Evolutionary conservation across 2,113 vertebrate species (phyloP).

Genomic region (Python bivittatus): DNA sequence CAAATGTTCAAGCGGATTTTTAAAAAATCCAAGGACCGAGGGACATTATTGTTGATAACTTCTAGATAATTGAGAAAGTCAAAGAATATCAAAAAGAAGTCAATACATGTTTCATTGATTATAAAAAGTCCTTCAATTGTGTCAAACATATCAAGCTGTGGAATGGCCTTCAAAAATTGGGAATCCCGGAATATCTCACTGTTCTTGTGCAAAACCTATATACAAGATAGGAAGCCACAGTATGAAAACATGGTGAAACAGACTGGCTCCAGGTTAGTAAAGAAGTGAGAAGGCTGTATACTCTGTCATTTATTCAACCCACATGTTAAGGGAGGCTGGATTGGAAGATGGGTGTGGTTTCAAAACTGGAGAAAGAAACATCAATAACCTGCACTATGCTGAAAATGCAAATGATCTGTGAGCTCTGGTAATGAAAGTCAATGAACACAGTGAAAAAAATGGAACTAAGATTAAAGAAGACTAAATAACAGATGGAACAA

Average conservation of each 20-base stretch:
- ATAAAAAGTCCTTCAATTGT: neutral
- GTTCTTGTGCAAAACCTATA: neutral
- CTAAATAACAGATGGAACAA: neutral
- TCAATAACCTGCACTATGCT: neutral
- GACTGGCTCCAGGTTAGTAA: neutral
- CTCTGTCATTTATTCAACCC: neutral
- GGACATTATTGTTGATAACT: neutral
- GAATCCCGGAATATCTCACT: neutral
- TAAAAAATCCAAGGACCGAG: neutral
- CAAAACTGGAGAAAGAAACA: neutral
- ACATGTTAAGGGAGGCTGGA: neutral
- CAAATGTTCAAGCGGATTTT: neutral
- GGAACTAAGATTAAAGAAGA: neutral
- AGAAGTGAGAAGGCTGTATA: neutral
- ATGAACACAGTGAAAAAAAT: neutral
- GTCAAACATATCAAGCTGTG: neutral
- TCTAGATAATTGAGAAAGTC: neutral
- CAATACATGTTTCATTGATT: neutral
- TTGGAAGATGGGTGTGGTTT: neutral
- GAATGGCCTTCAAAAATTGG: neutral
- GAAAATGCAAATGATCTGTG: neutral
- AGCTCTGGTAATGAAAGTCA: neutral
- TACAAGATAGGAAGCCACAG: neutral
- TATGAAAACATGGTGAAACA: neutral
- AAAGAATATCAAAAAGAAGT: neutral